Percentiles rank a stretch among this genome's conserved stretches.
phyloP scores from a whole-genome alignment of 2,888 invertebrate species.

The Acholoe squamosa region DNA sequence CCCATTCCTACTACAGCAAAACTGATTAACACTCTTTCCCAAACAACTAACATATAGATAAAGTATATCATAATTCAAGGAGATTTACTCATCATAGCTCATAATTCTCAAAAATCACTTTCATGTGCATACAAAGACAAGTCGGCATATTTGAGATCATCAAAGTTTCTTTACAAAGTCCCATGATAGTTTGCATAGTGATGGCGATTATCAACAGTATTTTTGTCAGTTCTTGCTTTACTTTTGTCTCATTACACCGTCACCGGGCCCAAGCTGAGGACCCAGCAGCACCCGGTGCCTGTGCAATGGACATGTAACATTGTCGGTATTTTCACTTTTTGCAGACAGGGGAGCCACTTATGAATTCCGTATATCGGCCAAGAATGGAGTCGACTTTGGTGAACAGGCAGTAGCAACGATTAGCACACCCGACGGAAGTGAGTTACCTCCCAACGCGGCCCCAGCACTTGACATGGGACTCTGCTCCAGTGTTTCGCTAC shows the following conservation, averaged over 20 bases:
- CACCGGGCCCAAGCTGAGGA: neutral
- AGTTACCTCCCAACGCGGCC: slow-evolving; percentile 65
- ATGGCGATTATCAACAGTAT: neutral
- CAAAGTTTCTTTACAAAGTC: too few species aligned
- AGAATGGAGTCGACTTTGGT: slow-evolving; percentile 96
- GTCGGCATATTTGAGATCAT: too few species aligned
- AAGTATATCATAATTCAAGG: too few species aligned
- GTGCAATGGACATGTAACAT: slow-evolving; percentile 46
- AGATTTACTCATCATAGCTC: too few species aligned
- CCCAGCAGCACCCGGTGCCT: neutral
- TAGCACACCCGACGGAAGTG: slow-evolving; percentile 95
- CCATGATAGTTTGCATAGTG: neutral
- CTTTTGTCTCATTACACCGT: slow-evolving; percentile 6
- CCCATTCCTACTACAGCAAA: too few species aligned
- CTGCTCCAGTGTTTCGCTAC: slow-evolving; percentile 39
- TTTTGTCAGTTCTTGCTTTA: neutral
- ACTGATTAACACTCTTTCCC: too few species aligned
- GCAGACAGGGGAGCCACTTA: slow-evolving; percentile 87
- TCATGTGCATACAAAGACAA: too few species aligned
- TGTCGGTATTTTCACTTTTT: slow-evolving; percentile 38
- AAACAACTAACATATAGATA: too few species aligned
- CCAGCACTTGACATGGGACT: slow-evolving; percentile 56
- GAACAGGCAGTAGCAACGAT: slow-evolving; percentile 96
- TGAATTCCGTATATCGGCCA: slow-evolving; percentile 97
- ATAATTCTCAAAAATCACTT: too few species aligned